Evolutionary conservation across 2,797 vertebrate genomes (phyloP), one percentile per base, ranked within the genome.

Genomic region (Selene dorsalis): DNA sequence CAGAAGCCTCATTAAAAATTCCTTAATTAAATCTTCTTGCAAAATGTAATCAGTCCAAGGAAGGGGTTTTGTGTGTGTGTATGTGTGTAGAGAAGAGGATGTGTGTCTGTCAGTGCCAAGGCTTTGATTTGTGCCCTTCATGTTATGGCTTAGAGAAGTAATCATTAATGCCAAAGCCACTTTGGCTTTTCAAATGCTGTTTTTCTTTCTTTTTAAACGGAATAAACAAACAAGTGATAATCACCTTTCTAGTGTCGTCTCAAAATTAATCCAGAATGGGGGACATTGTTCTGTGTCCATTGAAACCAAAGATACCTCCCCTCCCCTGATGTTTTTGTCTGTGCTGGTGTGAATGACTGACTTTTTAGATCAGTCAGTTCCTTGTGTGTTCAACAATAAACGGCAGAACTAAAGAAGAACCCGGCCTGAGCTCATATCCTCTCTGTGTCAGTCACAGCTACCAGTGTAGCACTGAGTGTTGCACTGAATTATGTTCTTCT

Each of bases 1-100:
- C 95, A 95, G 94, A 95, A 95, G 94, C 95, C 95, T 96, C 95
- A 95, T 96, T 96, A 96, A 95, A 96, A 96, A 96, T 96, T 96
- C 95, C 95, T 95, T 96, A 96, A 96, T 96, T 95, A 96, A 96
- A 96, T 96, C 95, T 96, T 95, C 94, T 94, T 95, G 95, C 94
- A 95, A 96, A 96, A 96, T 96, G 95, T 95, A 95, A 95, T 96
- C 95, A 95, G 95, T 95, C 95, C 95, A 95, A 95, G 94, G 95
- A 96, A 94, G 93, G 91, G 93, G 94, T 95, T 94, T 92, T 90
- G 88, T 92, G 92, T 89, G 87, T 84, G 83, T 81, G 86, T 83
- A 84, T 84, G 88, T 80, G 85, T 78, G 75, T 90, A 88, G 28
- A 47, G 67, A 45, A 47, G 68, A 70, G 68, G 68, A 70, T 86